phyloP scores from a whole-genome alignment of 2,797 vertebrate species.

The Hydrolagus colliei region DNA sequence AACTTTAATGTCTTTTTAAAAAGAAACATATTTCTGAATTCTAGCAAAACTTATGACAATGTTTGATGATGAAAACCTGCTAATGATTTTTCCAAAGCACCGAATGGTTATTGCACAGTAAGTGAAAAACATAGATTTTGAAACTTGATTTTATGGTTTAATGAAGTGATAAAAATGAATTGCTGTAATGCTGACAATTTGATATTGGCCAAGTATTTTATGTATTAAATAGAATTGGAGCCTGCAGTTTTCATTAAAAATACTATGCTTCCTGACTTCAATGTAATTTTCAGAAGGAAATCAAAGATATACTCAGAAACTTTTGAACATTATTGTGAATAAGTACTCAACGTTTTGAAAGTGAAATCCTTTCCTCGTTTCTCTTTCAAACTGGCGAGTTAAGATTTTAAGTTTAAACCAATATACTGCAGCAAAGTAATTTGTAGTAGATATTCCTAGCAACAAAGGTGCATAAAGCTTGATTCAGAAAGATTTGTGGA shows the following conservation, averaged over 20 bases:
- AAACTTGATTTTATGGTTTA: neutral
- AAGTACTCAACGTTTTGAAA: neutral
- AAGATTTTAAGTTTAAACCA: too few species aligned
- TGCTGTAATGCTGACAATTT: neutral
- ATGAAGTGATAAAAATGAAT: conserved; percentile 1
- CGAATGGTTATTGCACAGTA: neutral
- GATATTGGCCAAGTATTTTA: neutral
- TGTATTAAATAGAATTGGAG: neutral
- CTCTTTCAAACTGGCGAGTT: too few species aligned
- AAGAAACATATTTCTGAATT: neutral
- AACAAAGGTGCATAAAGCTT: too few species aligned
- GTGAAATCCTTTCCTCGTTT: too few species aligned
- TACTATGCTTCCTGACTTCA: neutral
- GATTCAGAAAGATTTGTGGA: too few species aligned
- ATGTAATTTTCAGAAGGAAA: neutral
- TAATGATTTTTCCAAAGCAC: neutral
- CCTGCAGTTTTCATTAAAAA: neutral
- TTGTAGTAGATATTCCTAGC: too few species aligned
- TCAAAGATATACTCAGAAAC: neutral
- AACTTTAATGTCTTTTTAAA: neutral
- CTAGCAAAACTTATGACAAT: neutral
- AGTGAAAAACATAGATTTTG: neutral
- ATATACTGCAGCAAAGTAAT: too few species aligned
- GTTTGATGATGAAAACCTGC: neutral
- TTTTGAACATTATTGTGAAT: neutral